Conservation (phyloP, 2,888 invertebrate species). For the Drosophila hawaiiensis region DNA sequence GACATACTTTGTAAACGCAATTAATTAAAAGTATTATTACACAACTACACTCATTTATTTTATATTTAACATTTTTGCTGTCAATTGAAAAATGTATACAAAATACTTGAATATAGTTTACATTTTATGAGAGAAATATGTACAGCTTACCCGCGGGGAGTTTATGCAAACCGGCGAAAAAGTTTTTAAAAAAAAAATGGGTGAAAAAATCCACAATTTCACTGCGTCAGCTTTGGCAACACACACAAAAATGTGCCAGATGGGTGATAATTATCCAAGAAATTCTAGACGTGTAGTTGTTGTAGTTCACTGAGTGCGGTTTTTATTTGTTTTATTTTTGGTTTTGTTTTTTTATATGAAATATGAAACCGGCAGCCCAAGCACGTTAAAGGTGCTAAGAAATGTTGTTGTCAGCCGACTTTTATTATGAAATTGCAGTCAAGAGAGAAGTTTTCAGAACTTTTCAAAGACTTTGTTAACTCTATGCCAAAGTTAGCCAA, state of each 20-base stretch:
- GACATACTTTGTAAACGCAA: not conserved
- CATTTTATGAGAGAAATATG: conserved; percentile 16
- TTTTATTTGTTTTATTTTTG: conserved; percentile 5
- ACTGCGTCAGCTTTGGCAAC: conserved; percentile 60
- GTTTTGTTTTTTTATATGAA: conserved; percentile 47
- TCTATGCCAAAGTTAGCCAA: conserved; percentile 44
- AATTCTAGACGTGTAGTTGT: conserved; percentile 53
- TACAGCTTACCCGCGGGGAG: conserved; percentile 57
- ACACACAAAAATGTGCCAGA: conserved; percentile 51
- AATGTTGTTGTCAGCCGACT: conserved; percentile 48
- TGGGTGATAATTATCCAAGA: conserved; percentile 70
- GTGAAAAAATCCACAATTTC: conserved; percentile 44
- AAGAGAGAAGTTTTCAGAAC: conserved; percentile 36
- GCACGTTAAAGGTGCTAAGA: conserved; percentile 67
- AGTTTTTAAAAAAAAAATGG: conserved; percentile 24
- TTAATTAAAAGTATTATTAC: not conserved
- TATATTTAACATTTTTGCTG: not conserved
- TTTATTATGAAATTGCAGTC: conserved; percentile 61
- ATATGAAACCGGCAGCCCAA: conserved; percentile 53
- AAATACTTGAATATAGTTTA: conserved; percentile 9
- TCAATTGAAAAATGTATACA: conserved; percentile 19
- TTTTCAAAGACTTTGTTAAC: conserved; percentile 42
- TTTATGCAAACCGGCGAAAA: conserved; percentile 68
- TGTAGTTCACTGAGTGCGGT: conserved; percentile 14
- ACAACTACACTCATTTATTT: not conserved